A percentile compares a stretch with the other conserved stretches of the same genome.
These are phyloP conservation scores for Deilephila porcellus DNA, from an alignment of 2,888 invertebrate species.

Conservation along the genomic window DNA sequence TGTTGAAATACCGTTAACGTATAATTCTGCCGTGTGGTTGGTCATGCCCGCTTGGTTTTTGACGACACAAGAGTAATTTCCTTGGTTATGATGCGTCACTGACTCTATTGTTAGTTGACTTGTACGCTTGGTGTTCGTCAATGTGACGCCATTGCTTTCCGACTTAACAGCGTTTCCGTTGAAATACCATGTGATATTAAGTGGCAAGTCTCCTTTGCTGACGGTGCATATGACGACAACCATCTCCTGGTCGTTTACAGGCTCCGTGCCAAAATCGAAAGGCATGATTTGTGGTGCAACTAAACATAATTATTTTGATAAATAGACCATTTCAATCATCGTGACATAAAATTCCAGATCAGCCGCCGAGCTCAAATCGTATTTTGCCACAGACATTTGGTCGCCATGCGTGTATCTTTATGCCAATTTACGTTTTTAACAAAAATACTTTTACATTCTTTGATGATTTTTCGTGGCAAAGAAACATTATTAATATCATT, in stretches of 20 bases:
- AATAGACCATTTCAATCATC: neutral
- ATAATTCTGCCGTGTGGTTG: slow-evolving; percentile 83
- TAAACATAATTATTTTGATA: slow-evolving; percentile 49
- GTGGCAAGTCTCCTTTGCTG: slow-evolving; percentile 90
- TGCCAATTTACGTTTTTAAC: neutral
- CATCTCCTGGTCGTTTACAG: slow-evolving; percentile 88
- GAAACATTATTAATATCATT: neutral
- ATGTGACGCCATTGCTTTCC: slow-evolving; percentile 81
- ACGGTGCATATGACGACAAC: slow-evolving; percentile 89
- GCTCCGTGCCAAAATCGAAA: slow-evolving; percentile 89
- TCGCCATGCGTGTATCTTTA: neutral
- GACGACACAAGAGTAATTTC: slow-evolving; percentile 86
- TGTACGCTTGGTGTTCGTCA: slow-evolving; percentile 83
- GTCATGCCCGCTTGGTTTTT: slow-evolving; percentile 85
- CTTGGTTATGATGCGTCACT: slow-evolving; percentile 85
- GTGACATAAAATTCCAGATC: neutral
- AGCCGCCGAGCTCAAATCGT: neutral
- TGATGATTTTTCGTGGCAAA: neutral
- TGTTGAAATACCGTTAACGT: slow-evolving; percentile 73
- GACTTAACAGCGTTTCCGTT: slow-evolving; percentile 72
- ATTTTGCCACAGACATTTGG: slow-evolving; percentile 39
- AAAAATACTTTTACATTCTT: neutral
- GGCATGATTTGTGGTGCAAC: slow-evolving; percentile 89
- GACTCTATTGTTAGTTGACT: slow-evolving; percentile 87
- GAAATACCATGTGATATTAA: slow-evolving; percentile 90